These are phyloP conservation scores for Agelastica alni DNA, from an alignment of 2,888 invertebrate genomes.

Conservation along the genomic window DNA sequence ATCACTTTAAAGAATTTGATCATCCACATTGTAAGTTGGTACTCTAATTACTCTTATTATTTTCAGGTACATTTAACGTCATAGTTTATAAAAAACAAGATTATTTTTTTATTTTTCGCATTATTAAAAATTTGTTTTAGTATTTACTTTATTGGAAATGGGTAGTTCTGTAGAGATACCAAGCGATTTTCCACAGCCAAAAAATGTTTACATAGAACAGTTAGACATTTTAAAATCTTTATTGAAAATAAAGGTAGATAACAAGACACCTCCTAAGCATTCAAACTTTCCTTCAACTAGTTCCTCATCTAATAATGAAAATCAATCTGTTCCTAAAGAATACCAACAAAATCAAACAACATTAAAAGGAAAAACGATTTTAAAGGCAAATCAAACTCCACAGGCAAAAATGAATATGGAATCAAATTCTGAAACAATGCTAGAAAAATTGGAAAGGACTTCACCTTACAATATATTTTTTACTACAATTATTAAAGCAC, in stretches of 20 bases:
- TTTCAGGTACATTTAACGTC: slow-evolving; percentile 4
- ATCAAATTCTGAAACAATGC: slow-evolving; percentile 60
- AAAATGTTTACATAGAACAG: slow-evolving; percentile 65
- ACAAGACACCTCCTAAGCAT: not conserved
- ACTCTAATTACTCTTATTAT: not conserved
- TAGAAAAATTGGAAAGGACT: slow-evolving; percentile 66
- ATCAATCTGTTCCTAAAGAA: not conserved
- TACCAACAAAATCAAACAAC: not conserved
- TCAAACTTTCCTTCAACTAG: slow-evolving; percentile 3
- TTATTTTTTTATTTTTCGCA: too few species aligned
- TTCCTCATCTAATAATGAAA: not conserved
- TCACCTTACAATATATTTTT: slow-evolving; percentile 78
- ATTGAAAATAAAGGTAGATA: slow-evolving; percentile 1
- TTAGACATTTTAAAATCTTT: slow-evolving; percentile 59
- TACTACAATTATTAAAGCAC: slow-evolving; percentile 69
- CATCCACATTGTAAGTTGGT: slow-evolving; percentile 76
- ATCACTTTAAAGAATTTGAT: slow-evolving; percentile 79
- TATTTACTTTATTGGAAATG: slow-evolving; percentile 66
- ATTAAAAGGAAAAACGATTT: not conserved
- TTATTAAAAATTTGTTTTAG: too few species aligned
- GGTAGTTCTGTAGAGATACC: slow-evolving; percentile 61
- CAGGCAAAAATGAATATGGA: not conserved
- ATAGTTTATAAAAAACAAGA: too few species aligned
- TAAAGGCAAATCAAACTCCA: slow-evolving; percentile 45
- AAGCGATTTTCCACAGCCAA: slow-evolving; percentile 58